These are phyloP conservation scores for Sarcophaga bullata DNA, from an alignment of 1,140 invertebrate genomes.

Conservation along the genomic window DNA sequence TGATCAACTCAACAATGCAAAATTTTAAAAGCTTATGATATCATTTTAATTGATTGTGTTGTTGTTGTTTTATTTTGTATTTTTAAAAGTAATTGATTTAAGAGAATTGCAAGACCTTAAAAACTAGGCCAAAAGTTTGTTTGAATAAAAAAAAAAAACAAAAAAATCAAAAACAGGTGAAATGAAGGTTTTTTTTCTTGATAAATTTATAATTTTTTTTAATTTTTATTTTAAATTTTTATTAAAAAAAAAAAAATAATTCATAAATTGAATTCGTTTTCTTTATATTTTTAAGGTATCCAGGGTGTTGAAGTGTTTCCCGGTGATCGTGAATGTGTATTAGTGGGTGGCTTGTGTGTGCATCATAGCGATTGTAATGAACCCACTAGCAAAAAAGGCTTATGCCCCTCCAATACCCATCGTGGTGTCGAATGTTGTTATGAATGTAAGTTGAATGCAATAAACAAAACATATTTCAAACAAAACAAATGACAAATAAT, in stretches of 20 bases:
- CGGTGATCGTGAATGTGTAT: slow-evolving; percentile 57
- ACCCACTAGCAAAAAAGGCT: slow-evolving; percentile 55
- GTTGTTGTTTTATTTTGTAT: no score
- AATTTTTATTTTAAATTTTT: background rate
- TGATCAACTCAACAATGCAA: no score
- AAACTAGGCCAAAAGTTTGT: no score
- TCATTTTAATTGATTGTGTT: no score
- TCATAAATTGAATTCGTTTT: background rate
- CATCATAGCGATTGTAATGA: slow-evolving; percentile 54
- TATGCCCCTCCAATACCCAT: slow-evolving; percentile 59
- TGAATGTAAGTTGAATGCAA: slow-evolving; percentile 58
- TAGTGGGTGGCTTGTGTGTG: slow-evolving; percentile 63
- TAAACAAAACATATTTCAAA: background rate
- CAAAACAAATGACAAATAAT: background rate
- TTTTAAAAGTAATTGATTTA: no score
- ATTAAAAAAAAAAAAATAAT: background rate
- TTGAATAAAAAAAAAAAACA: no score
- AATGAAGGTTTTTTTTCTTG: no score
- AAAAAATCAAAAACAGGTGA: no score
- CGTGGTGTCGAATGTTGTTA: slow-evolving; percentile 65
- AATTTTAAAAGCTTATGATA: no score
- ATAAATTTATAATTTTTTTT: no score
- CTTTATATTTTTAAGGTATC: slow-evolving; percentile 49
- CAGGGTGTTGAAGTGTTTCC: slow-evolving; percentile 59
- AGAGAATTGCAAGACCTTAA: no score